Percentiles rank a stretch among this genome's conserved stretches.
These are phyloP conservation scores for Scomberomorus guttatus DNA, from an alignment of 2,797 vertebrate genomes.

Conservation along the genomic window DNA sequence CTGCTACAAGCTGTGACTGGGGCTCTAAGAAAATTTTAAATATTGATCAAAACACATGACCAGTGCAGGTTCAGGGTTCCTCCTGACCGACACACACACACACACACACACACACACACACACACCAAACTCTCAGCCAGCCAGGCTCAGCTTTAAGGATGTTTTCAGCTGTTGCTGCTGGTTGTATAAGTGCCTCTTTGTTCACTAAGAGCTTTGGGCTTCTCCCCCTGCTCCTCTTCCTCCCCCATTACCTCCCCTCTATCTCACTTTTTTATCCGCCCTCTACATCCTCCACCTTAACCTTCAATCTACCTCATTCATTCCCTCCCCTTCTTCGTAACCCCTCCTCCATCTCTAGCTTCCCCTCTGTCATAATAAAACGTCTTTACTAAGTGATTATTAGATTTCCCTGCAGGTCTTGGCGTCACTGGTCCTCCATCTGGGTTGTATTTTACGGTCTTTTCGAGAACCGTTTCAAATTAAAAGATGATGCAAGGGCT, in stretches of 20 bases:
- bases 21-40: not conserved
- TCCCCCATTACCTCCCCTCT: conserved; percentile 55
- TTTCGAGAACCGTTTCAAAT: conserved; percentile 14
- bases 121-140: conserved; percentile 35
- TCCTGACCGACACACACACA: conserved; percentile 18
- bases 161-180: conserved; percentile 86
- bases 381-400: conserved; percentile 11
- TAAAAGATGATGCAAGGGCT: conserved; percentile 8
- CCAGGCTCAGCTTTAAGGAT: conserved; percentile 74
- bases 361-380: conserved; percentile 27
- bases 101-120: conserved; percentile 50
- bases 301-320: conserved; percentile 5
- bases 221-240: conserved; percentile 38
- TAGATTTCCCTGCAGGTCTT: conserved; percentile 26
- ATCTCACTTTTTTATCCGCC: conserved; percentile 41
- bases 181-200: conserved; percentile 83
- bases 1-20: not conserved
- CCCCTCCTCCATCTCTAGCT: not conserved
- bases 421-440: conserved; percentile 9
- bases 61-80: conserved; percentile 8
- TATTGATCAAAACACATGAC: not conserved
- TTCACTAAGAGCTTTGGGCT: conserved; percentile 72
- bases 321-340: not conserved
- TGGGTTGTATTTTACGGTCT: conserved; percentile 30
- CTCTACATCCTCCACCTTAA: conserved; percentile 24